Conservation (phyloP, 2,113 vertebrate species). For the Vulpes vulpes region DNA sequence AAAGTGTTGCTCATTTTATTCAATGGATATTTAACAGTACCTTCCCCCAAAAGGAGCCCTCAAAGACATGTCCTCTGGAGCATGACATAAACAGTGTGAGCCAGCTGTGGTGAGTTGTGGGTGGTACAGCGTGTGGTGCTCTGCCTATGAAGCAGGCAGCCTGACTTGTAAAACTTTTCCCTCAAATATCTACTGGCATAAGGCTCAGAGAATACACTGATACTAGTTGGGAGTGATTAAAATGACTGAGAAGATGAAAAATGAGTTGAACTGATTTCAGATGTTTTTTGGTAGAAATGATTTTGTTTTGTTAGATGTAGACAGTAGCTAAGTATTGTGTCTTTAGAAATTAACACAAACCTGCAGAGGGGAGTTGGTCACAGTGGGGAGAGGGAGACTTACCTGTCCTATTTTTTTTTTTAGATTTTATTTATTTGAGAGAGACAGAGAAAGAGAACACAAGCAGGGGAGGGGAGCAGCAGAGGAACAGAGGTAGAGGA, state of each 20-base stretch:
- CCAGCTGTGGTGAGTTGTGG: neutral
- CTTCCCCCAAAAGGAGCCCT: neutral
- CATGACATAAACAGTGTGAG: neutral
- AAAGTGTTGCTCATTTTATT: neutral
- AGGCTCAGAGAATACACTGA: neutral
- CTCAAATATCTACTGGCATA: neutral
- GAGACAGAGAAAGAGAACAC: too few relatives aligned
- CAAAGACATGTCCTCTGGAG: neutral
- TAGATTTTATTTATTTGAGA: too few relatives aligned
- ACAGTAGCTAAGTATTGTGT: neutral
- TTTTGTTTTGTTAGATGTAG: neutral
- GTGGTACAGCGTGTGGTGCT: rapidly evolving
- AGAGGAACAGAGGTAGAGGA: too few relatives aligned
- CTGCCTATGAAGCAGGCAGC: neutral
- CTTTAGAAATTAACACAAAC: neutral
- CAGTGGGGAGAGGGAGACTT: neutral
- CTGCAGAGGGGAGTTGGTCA: rapidly evolving
- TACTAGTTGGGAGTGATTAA: neutral
- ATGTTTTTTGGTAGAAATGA: neutral
- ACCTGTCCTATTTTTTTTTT: neutral
- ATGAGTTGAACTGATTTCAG: neutral
- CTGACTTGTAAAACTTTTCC: neutral
- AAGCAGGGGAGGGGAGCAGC: too few relatives aligned
- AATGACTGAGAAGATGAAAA: neutral
- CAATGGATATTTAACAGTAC: neutral